A percentile compares a stretch with the other conserved stretches of the same genome.
Evolutionary conservation across 2,888 invertebrate species (phyloP).

Genomic region (Bursaphelenchus okinawaensis): DNA sequence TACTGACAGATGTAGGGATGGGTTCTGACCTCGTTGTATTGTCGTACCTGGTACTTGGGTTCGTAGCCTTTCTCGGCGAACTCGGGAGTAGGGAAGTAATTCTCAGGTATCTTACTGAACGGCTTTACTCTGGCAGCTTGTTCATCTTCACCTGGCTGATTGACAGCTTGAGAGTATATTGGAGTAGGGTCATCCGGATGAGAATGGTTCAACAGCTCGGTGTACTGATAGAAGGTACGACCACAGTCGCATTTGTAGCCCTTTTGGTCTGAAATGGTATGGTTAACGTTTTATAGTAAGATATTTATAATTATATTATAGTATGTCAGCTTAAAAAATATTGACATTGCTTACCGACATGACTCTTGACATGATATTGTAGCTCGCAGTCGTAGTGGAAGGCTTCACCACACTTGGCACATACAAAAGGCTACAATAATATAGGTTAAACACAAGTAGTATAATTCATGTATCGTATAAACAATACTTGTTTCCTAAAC

Average conservation of each 20-base stretch:
- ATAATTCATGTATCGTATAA: too few relatives aligned
- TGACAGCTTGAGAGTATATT: not conserved
- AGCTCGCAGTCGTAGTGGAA: constrained; percentile 55
- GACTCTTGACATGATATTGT: constrained; percentile 51
- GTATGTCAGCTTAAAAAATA: too few relatives aligned
- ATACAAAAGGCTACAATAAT: constrained; percentile 55
- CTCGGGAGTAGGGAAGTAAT: constrained; percentile 50
- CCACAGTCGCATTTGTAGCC: constrained; percentile 57
- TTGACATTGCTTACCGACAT: constrained; percentile 36
- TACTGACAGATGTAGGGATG: constrained; percentile 57
- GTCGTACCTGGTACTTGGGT: constrained; percentile 48
- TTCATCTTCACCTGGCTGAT: not conserved
- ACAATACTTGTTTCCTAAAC: too few relatives aligned
- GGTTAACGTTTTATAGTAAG: too few relatives aligned
- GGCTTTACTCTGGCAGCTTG: not conserved
- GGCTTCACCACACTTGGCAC: constrained; percentile 52
- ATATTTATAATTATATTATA: too few relatives aligned
- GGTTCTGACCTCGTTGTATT: constrained; percentile 50
- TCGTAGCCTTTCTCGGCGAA: constrained; percentile 50
- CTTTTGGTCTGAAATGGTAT: constrained; percentile 39
- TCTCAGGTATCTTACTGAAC: not conserved
- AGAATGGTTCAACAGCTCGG: constrained; percentile 56
- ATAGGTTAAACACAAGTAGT: too few relatives aligned
- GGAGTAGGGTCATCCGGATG: constrained; percentile 41
- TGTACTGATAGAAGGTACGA: constrained; percentile 54